Base-by-base conservation (phyloP, 2,888 invertebrate species). In the Meta bourneti region DNA sequence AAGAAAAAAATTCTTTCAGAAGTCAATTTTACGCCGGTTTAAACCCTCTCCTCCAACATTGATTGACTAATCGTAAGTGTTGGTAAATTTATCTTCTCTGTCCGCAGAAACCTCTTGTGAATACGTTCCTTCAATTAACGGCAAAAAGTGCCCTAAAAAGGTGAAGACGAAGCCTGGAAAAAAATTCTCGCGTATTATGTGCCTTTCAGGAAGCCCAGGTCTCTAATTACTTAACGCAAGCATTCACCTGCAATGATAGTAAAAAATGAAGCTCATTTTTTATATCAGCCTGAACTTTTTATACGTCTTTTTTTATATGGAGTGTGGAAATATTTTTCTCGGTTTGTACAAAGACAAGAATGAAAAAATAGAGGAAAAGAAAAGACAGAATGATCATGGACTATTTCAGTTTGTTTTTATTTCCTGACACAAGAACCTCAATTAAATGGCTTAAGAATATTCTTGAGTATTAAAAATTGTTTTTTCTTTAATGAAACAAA, bases 21-120 rank as follows among this genome's bases (percentile, higher is more conserved):
- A 79, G 79, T 79, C 79, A 61, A 79, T 79, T 79, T 79, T 54
- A 79, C 79, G 79, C 79, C n/a, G 61, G 19, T 79, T 79, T 61
- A 61, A 79, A 54, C 54, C 54, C 54, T 34, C 34, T 34, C 79
- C 61, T 54, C 34, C 54, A 54, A 61, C 79, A 54, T 79, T 79
- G 54, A 79, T 54, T 79, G 79, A 79, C 61, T 54, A 34, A 54
- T 61, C 61, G 19, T 61, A 61, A 20, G 61, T 54, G 79, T 20
- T 79, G 61, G 79, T 79, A 61, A 79, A 79, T 79, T 79, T 79
- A 79, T 79, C 79, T 79, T 79, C 54, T 20, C 79, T 34, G 11
- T 79, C 79, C 79, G 54, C 79, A 79, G 79, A 79, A 79, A 79
- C 79, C 79, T 79, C 79, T 54, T 20, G 9, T 20, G 79, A 61